A percentile compares a stretch with the other conserved stretches of the same genome.
phyloP scores from a whole-genome alignment of 2,888 invertebrate genomes.

The Scaptodrosophila latifasciaeformis region DNA sequence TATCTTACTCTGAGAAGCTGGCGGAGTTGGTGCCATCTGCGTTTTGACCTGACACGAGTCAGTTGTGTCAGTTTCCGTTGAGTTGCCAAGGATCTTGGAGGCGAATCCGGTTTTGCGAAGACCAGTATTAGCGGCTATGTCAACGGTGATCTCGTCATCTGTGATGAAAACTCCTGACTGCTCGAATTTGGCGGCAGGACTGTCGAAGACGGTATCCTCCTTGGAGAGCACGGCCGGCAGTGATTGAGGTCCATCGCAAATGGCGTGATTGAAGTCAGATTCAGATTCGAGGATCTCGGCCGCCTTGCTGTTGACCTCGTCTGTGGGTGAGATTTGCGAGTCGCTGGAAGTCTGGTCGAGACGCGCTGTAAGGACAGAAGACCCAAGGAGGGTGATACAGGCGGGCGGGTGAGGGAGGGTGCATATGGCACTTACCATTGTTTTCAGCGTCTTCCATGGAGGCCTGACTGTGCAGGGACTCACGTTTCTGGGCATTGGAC shows the following conservation, averaged over 20 bases:
- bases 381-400: neutral
- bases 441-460: conserved; percentile 84
- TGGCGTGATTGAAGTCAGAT: conserved; percentile 39
- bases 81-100: conserved; percentile 79
- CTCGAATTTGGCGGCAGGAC: conserved; percentile 63
- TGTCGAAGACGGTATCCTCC: neutral
- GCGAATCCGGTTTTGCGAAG: conserved; percentile 83
- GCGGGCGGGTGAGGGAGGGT: neutral
- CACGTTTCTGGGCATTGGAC: conserved; percentile 78
- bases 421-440: conserved; percentile 77
- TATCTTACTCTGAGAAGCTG: conserved; percentile 76
- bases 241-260: conserved; percentile 64
- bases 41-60: conserved; percentile 6
- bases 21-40: neutral
- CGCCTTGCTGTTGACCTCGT: conserved; percentile 70
- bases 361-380: conserved; percentile 77
- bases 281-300: conserved; percentile 56
- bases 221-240: conserved; percentile 58
- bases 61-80: conserved; percentile 57
- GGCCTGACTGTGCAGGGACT: conserved; percentile 83
- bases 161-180: conserved; percentile 73
- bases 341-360: conserved; percentile 77
- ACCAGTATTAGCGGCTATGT: conserved; percentile 82
- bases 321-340: conserved; percentile 74
- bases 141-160: conserved; percentile 76